Percentiles rank a stretch among this genome's conserved stretches.
Evolutionary conservation across 2,797 vertebrate genomes (phyloP).

Genomic region (Bovichtus variegatus): DNA sequence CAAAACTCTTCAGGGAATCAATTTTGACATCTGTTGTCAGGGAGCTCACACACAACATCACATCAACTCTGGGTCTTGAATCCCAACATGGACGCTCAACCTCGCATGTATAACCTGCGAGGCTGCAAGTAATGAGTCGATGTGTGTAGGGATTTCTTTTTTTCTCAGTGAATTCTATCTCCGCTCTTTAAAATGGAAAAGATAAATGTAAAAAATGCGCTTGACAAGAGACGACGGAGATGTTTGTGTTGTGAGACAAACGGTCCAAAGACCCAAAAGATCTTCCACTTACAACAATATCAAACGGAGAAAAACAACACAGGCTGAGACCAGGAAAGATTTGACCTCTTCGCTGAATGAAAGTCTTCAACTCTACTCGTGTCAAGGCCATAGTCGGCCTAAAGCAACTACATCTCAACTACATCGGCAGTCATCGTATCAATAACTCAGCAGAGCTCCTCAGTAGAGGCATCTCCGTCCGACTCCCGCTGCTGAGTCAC

Average conservation of each 20-base stretch:
- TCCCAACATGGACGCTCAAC: neutral
- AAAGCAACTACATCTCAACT: neutral
- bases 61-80: neutral
- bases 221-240: neutral
- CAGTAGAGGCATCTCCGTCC: constrained; percentile 10
- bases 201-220: neutral
- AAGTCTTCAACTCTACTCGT: rapidly evolving
- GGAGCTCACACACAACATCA: neutral
- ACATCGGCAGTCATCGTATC: neutral
- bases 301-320: no score
- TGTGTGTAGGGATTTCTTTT: neutral
- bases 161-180: neutral
- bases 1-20: neutral
- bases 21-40: constrained; percentile 3
- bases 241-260: neutral
- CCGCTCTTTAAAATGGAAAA: neutral
- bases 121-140: neutral
- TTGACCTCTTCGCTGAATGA: neutral
- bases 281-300: neutral
- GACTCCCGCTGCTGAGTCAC: constrained; percentile 58
- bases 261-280: neutral
- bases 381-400: neutral
- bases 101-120: neutral
- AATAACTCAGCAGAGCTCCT: constrained; percentile 14
- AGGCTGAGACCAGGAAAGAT: no score